Evolutionary conservation across 2,888 invertebrate species (phyloP), one percentile per base, ranked within the genome.

Genomic region (Melinaea menophilus): DNA sequence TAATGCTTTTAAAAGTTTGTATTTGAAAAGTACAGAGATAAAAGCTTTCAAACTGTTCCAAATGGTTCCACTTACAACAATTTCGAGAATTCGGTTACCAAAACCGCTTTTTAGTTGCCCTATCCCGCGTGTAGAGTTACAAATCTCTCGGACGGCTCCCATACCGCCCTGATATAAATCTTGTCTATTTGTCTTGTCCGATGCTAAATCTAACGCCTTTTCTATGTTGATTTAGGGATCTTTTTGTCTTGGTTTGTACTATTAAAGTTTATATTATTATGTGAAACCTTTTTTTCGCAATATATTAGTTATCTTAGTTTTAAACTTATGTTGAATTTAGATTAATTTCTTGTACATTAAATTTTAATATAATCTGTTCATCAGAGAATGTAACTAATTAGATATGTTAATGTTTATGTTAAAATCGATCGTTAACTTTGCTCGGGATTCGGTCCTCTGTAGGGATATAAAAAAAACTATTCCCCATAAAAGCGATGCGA

Each of bases 401-500:
- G 11, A 11, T 9, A 31, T 48, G 48, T 51, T 31, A 51, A 51
- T 51, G 51, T 51, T 51, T 47, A 55, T 31, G 37, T 56, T 58
- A 47, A 55, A 55, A 58, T 58, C 48, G 45, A 13, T 11, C 46
- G 47, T 58, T 55, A 59, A 57, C 45, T 31, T 51, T 51, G 59
- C 58, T 58, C 45, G 35, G 41, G 34, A 56, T 48, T 64, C 61
- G 54, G 61, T 69, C 66, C 56, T 59, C 55, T 62, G 66, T 67
- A 67, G 66, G 73, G 68, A 62, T 56, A 54, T 22, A 11, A 76
- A 76, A 75, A 79, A 73, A 70, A 67, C 76, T 76, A 75, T 79
- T 78, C 79, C 79, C 75, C 70, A 70, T 69, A 77, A 77, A 83
- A 81, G 83, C 84, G 85, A 85, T 81, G 69, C 77, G 73, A 75